A percentile compares a stretch with the other conserved stretches of the same genome.
These are phyloP conservation scores for Odontocerum albicorne DNA, from an alignment of 2,888 invertebrate species.

Conservation along the genomic window DNA sequence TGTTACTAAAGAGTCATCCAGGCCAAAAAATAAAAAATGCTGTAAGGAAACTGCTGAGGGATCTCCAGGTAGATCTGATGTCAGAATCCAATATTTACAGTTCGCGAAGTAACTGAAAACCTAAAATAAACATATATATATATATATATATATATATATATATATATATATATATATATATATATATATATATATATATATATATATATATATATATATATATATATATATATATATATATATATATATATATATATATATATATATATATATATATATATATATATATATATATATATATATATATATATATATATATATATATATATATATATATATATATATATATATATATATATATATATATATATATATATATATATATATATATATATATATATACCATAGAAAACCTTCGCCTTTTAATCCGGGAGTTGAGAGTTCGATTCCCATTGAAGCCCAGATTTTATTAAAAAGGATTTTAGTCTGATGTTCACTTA, in stretches of 20 bases:
- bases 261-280: constrained; percentile 7
- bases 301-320: constrained; percentile 7
- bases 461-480: too few species aligned
- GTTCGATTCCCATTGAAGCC: too few species aligned
- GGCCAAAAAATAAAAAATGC: too few species aligned
- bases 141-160: constrained; percentile 7
- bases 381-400: constrained; percentile 4
- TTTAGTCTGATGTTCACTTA: too few species aligned
- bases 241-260: constrained; percentile 7
- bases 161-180: constrained; percentile 7
- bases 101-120: too few species aligned
- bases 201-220: constrained; percentile 7
- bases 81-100: too few species aligned
- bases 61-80: too few species aligned
- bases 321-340: constrained; percentile 7
- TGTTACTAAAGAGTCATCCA: too few species aligned
- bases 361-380: constrained; percentile 2
- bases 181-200: constrained; percentile 7
- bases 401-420: neutral
- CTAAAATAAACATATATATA: constrained; percentile 5
- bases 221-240: constrained; percentile 7
- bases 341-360: constrained; percentile 6
- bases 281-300: constrained; percentile 7
- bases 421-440: too few species aligned
- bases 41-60: too few species aligned